phyloP scores from a whole-genome alignment of 2,113 vertebrate species.

The Corythornis cristatus region DNA sequence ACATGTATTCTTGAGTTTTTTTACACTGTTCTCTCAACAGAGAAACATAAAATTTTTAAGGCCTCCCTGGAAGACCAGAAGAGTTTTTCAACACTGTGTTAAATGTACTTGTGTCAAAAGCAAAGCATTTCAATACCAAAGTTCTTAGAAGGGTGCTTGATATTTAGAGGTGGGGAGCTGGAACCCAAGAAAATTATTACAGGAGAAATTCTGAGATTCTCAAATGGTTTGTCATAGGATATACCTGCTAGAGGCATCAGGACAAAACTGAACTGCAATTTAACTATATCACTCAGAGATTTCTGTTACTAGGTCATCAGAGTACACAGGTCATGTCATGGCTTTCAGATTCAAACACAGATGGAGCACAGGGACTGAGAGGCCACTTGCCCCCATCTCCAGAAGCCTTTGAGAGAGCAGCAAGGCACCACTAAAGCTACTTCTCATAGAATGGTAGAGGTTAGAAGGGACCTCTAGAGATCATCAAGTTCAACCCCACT shows the following conservation, averaged over 20 bases:
- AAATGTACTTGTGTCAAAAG: neutral
- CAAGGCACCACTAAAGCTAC: neutral
- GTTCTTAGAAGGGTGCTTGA: neutral
- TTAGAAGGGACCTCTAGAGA: no score
- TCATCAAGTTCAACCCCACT: no score
- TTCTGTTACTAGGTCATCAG: neutral
- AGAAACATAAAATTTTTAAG: neutral
- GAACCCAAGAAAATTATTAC: neutral
- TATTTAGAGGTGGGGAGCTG: neutral
- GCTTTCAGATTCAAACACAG: neutral
- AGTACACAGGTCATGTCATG: no score
- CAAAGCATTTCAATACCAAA: neutral
- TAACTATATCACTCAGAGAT: neutral
- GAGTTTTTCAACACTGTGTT: neutral
- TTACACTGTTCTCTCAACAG: neutral
- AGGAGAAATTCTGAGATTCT: neutral
- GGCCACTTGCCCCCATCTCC: neutral
- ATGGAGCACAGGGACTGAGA: neutral
- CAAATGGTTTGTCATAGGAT: neutral
- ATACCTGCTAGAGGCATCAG: neutral
- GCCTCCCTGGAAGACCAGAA: neutral
- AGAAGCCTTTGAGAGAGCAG: neutral
- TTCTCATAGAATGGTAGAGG: neutral
- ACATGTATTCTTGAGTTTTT: conserved; percentile 25
- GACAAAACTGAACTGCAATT: neutral